phyloP scores from a whole-genome alignment of 2,888 invertebrate species.

The Catocala sponsa region DNA sequence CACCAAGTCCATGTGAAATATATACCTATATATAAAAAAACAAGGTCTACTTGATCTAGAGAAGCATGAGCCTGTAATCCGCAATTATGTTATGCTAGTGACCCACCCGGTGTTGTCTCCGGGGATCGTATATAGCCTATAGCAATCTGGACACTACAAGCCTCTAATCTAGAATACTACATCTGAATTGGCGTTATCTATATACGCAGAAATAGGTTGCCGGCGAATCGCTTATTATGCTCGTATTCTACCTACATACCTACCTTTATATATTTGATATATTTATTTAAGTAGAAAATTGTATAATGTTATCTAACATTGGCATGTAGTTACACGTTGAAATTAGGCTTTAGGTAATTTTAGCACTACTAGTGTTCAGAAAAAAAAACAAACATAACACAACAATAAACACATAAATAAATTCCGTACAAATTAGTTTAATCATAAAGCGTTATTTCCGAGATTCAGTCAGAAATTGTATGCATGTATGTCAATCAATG shows the following conservation, averaged over 20 bases:
- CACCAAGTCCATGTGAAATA: too few species aligned
- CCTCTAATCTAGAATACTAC: constrained; percentile 19
- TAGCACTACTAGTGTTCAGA: too few species aligned
- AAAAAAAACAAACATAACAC: too few species aligned
- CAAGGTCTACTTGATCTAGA: not conserved
- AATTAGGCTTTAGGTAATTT: too few species aligned
- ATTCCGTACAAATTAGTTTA: too few species aligned
- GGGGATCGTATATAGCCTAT: constrained; percentile 8
- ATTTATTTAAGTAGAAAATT: not conserved
- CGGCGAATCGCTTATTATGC: not conserved
- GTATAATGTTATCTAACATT: not conserved
- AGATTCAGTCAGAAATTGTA: too few species aligned
- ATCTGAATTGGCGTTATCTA: constrained; percentile 13
- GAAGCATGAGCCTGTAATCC: constrained; percentile 1
- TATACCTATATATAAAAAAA: not conserved
- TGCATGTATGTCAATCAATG: too few species aligned
- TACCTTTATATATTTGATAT: not conserved
- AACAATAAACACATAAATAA: too few species aligned
- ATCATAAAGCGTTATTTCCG: too few species aligned
- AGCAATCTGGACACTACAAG: constrained; percentile 15
- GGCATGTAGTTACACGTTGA: too few species aligned
- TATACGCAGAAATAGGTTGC: constrained; percentile 13
- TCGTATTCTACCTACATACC: not conserved
- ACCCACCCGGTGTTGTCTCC: not conserved
- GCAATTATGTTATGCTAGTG: constrained; percentile 7